Evolutionary conservation across 2,888 invertebrate species (phyloP).

Genomic region (Nasonovia ribisnigri): DNA sequence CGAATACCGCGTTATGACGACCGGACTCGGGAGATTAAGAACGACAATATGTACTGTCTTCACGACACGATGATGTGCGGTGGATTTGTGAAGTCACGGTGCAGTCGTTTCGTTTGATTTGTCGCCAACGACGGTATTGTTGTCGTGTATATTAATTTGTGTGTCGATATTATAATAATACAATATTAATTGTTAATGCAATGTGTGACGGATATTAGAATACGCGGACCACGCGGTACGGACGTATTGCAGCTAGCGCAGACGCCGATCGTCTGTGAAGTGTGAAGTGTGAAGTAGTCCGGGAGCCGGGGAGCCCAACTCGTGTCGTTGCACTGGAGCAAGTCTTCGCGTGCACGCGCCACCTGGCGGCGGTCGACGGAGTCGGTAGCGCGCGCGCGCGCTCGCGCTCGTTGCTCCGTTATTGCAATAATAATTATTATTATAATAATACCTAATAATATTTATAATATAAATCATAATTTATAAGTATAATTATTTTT

Average conservation of each 20-base stretch:
- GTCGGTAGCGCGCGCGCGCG: constrained; percentile 34
- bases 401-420: background rate
- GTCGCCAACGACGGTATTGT: background rate
- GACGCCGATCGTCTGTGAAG: constrained; percentile 44
- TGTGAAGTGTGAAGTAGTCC: constrained; percentile 3
- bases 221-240: background rate
- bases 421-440: background rate
- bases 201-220: background rate
- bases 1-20: background rate
- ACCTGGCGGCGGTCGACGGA: constrained; percentile 41
- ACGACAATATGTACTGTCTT: background rate
- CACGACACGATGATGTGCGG: background rate
- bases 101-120: background rate
- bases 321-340: constrained; percentile 56
- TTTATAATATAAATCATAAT: background rate
- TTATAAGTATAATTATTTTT: background rate
- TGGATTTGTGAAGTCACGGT: background rate
- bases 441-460: background rate
- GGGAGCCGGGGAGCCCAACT: constrained; percentile 16
- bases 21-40: background rate
- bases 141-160: background rate
- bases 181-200: background rate
- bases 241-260: constrained; percentile 29
- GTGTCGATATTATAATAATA: background rate
- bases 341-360: constrained; percentile 17